phyloP scores from a whole-genome alignment of 2,113 vertebrate species.

The Amia ocellicauda region DNA sequence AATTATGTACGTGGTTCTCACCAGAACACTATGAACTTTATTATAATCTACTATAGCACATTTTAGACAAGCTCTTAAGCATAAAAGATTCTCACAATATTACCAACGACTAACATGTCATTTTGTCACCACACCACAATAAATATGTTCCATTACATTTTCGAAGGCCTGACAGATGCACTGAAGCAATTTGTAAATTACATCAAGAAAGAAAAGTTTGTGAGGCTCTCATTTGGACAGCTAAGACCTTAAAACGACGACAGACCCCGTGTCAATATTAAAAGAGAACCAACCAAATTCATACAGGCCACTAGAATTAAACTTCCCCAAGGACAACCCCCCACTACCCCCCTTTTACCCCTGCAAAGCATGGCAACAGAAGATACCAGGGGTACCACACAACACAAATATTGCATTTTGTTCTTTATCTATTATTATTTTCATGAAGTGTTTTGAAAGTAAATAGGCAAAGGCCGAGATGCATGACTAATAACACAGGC shows the following conservation, averaged over 20 bases:
- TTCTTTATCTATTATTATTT: conserved; percentile 89
- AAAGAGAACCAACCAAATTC: conserved; percentile 43
- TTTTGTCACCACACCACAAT: too few species aligned
- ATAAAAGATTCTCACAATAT: too few species aligned
- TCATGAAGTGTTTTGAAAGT: conserved; percentile 89
- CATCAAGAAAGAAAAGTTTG: background rate
- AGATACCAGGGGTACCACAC: conserved; percentile 83
- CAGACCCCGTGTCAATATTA: conserved; percentile 39
- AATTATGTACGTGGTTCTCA: background rate
- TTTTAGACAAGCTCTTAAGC: too few species aligned
- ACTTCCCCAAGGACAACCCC: conserved; percentile 42
- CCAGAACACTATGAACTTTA: background rate
- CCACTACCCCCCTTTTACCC: conserved; percentile 48
- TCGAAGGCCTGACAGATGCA: too few species aligned
- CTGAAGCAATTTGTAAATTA: too few species aligned
- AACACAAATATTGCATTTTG: conserved; percentile 82
- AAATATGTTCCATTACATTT: too few species aligned
- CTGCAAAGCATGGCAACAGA: conserved; percentile 74
- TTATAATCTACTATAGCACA: too few species aligned
- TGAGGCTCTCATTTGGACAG: conserved; percentile 5
- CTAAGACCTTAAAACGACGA: conserved; percentile 1
- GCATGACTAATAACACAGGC: conserved; percentile 98
- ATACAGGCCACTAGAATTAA: conserved; percentile 12
- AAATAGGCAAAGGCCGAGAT: conserved; percentile 87
- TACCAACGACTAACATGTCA: too few species aligned